Evolutionary conservation across 2,888 invertebrate genomes (phyloP), one percentile per base, ranked within the genome.

Genomic region (Adelphocoris suturalis): DNA sequence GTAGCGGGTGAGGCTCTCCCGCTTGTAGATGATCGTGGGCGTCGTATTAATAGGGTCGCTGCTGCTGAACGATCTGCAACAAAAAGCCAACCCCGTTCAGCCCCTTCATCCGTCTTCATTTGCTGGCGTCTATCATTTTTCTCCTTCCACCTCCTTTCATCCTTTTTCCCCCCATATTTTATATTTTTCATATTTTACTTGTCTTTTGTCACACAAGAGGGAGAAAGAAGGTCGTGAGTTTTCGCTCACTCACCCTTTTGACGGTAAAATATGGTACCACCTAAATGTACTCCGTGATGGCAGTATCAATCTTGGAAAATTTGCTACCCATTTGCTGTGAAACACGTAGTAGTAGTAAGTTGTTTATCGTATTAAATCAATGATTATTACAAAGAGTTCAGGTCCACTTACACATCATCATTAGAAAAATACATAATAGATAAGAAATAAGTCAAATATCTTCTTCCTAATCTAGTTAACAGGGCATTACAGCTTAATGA

Each of bases 1-100:
- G 92, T 94, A 95, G 89, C 95, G 93, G 0, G 95, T 95, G 46
- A 94, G 92, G 47, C 93, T 93, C 90, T 95, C 94, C 91, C 94
- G 94, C 91, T 94, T 94, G 93, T 95, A 95, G 7, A 93, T 92
- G 89, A 95, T 94, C 81, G 93, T 93, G 9, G 95, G 94, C 0
- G 93, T 93, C 16, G 94, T 94, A 91, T 94, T 94, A 5, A 93
- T 91, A 27, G 92, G 90, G 46, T 91, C 91, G 86, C 90, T 91
- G 80, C 90, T 91, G 16, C 90, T 90, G 61, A 90, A 89, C 14
- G 91, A 90, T 61, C 92, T 93, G 12, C 93, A 92, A 13, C 76
- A 78, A 76, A 89, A 91, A 89, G 27, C 0, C 52, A 14, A 12
- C 68, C 23, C 16, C 57, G 57, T 16, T 55, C 28, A 27, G 19